Conservation (phyloP, 2,888 invertebrate species). For the Parthenolecanium corni region DNA sequence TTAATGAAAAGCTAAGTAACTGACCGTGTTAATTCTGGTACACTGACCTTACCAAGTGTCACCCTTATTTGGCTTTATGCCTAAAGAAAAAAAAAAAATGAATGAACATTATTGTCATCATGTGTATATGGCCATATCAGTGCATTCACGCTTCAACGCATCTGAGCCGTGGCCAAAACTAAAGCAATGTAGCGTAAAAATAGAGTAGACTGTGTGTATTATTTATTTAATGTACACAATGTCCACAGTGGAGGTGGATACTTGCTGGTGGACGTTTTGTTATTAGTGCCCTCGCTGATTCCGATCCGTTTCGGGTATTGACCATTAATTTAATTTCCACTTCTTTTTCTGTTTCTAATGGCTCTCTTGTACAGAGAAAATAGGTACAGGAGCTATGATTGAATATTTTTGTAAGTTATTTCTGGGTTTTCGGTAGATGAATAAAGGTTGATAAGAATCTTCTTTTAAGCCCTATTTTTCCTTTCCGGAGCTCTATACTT, state of each 20-base stretch:
- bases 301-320: not conserved
- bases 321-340: no score
- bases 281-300: not conserved
- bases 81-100: not conserved
- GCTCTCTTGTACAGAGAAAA: no score
- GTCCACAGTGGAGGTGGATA: not conserved
- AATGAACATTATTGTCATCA: no score
- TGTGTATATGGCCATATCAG: constrained; percentile 1
- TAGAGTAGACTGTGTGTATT: no score
- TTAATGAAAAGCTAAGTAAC: no score
- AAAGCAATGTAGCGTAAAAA: constrained; percentile 3
- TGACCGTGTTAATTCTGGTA: not conserved
- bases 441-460: no score
- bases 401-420: no score
- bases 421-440: no score
- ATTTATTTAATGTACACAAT: not conserved
- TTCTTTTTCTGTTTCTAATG: no score
- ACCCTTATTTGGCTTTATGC: not conserved
- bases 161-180: not conserved
- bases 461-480: no score
- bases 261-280: not conserved
- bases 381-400: no score
- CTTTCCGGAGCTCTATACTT: no score
- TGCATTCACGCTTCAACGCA: constrained; percentile 5
- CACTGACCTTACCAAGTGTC: not conserved